Evolutionary conservation across 1,140 invertebrate genomes (phyloP).

Genomic region (Aphis gossypii): DNA sequence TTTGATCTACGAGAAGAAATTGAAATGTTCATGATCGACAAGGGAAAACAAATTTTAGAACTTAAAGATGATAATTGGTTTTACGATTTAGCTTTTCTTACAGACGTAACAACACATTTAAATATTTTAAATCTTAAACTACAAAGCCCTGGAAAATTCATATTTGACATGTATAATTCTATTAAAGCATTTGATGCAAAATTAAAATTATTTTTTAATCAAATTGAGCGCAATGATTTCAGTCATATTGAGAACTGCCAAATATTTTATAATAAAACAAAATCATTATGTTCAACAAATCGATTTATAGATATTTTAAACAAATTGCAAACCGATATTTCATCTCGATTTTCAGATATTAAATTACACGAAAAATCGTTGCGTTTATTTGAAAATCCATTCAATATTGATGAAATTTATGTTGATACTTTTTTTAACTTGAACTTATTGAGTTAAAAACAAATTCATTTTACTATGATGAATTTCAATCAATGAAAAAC

Average conservation of each 20-base stretch:
- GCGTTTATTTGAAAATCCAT: no score
- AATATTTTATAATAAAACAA: neutral
- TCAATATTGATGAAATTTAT: no score
- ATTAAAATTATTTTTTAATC: conserved; percentile 16
- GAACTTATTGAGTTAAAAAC: no score
- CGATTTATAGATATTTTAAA: neutral
- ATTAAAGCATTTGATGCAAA: neutral
- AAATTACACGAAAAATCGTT: no score
- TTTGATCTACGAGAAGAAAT: neutral
- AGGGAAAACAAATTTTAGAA: neutral
- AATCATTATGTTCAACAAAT: neutral
- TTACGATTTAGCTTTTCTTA: neutral
- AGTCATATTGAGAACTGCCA: neutral
- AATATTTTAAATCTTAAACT: neutral
- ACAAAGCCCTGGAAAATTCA: neutral
- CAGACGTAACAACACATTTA: conserved; percentile 19
- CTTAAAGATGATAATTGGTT: neutral
- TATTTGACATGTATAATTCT: conserved; percentile 18
- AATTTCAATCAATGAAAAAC: no score
- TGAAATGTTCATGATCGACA: conserved; percentile 9
- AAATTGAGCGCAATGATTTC: neutral
- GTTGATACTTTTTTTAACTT: no score
- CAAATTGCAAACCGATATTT: neutral
- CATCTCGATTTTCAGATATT: neutral
- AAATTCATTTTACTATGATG: no score